Conservation (phyloP, 37 sponge, comb jelly and placozoan genomes). For the Amphimedon queenslandica region DNA sequence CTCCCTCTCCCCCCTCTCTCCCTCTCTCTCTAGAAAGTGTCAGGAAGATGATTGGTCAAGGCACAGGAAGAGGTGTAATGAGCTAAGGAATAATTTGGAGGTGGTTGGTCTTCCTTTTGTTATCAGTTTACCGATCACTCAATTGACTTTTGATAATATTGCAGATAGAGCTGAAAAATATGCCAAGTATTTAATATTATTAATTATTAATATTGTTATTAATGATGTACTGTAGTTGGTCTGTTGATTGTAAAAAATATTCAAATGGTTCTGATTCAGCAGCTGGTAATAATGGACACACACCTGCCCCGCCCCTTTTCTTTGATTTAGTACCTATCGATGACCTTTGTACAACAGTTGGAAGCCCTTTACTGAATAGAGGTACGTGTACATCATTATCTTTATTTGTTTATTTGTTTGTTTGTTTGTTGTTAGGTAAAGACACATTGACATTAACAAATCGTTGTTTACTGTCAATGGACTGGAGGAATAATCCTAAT, state of each 20-base stretch:
- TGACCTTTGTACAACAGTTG: conserved; percentile 13
- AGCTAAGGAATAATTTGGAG: conserved; percentile 9
- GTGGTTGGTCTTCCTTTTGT: conserved; percentile 68
- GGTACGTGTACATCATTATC: conserved; percentile 36
- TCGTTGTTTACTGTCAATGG: conserved; percentile 62
- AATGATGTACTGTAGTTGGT: not conserved
- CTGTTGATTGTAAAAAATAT: not conserved
- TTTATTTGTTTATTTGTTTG: too few species aligned
- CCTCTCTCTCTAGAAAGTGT: conserved; percentile 33
- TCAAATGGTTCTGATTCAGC: not conserved
- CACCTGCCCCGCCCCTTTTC: not conserved
- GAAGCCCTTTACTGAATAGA: not conserved
- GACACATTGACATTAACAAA: not conserved
- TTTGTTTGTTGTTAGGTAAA: too few species aligned
- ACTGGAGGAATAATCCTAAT: conserved; percentile 68
- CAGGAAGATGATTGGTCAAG: conserved; percentile 54
- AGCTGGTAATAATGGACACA: not conserved
- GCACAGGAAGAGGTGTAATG: conserved; percentile 44
- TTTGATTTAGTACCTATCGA: conserved; percentile 30
- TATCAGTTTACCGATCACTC: conserved; percentile 57
- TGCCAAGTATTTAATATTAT: conserved; percentile 49
- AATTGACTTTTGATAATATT: conserved; percentile 60
- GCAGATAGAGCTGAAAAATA: conserved; percentile 33
- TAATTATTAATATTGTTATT: too few species aligned
- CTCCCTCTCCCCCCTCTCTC: not conserved